Base-by-base conservation (phyloP, 2,113 vertebrate genomes). In the Cavia porcellus region DNA sequence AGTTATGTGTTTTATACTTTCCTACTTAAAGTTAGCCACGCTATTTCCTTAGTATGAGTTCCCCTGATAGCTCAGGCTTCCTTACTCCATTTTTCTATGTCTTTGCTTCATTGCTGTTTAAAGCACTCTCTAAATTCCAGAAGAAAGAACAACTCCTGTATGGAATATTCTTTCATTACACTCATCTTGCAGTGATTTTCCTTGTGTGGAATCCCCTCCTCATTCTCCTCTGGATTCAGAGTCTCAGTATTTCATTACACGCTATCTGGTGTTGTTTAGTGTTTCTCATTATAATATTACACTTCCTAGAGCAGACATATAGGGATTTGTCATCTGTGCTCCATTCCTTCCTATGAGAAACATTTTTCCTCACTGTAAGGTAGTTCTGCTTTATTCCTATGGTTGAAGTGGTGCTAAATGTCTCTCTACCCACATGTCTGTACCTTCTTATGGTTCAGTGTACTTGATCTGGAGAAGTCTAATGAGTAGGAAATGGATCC, bases 91-190 rank as follows among this genome's bases (percentile, higher is more conserved):
- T 59, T 85, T 57, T 42, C 32, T 62, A 32, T 82, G 14, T 86
- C 57, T 86, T 75, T 45, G 80, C 86, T 89, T 81, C 50, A 14
- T 24, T 32, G 70, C 13, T 28, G 0, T 93, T 79, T 92, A 95
- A 75, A 57, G 1, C 10, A n/a, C 80, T 92, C 75, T 81, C 62
- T 95, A 79, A 85, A 81, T 88, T 91, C 62, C 45, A 81, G 30
- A 64, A 77, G 42, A 72, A 89, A 87, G 61, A 66, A 25, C 15
- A 59, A 24, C 19, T 86, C 42, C 10, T 32, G 25, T 74, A 45
- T 38, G 25, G 79, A 66, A 70, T 6, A 4, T 12, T n/a, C 42
- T 89, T 80, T 66, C 45, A 30, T 57, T 42, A 47, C 1, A 8
- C 28, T 64, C 72, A 72, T 32, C 52, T 77, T 42, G 47, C 74